A percentile compares a stretch with the other conserved stretches of the same genome.
Conservation (phyloP, 2,797 vertebrate species). For the Hippoglossus hippoglossus region DNA sequence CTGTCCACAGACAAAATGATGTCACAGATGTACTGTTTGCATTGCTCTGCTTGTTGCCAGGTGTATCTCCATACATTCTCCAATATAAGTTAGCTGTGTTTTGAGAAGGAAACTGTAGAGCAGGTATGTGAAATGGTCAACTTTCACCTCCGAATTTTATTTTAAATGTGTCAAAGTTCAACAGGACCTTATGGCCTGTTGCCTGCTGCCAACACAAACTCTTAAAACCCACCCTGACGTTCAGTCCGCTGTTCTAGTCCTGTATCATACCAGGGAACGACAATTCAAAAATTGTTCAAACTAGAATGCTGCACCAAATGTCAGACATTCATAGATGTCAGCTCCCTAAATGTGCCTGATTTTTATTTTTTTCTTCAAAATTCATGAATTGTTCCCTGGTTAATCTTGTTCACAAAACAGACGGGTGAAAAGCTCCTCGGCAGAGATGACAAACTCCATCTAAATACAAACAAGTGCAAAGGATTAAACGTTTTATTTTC, state of each 20-base stretch:
- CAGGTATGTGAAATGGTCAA: background rate
- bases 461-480: background rate
- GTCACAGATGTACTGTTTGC: background rate
- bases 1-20: fast-evolving
- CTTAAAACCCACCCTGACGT: too few relatives aligned
- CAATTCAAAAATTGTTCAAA: background rate
- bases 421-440: too few relatives aligned
- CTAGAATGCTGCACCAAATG: too few relatives aligned
- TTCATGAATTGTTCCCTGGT: too few relatives aligned
- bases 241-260: too few relatives aligned
- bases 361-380: too few relatives aligned
- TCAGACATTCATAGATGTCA: too few relatives aligned
- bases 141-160: background rate
- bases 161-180: background rate
- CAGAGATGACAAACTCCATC: background rate
- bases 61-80: background rate
- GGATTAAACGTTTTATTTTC: background rate
- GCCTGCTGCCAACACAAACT: background rate
- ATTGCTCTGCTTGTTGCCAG: too few relatives aligned
- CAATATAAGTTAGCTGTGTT: background rate
- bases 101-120: too few relatives aligned
- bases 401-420: too few relatives aligned
- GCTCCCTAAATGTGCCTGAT: too few relatives aligned
- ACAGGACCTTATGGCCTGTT: background rate
- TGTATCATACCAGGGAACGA: too few relatives aligned